phyloP scores from a whole-genome alignment of 1,140 invertebrate species.

The Helicorthomorpha holstii region DNA sequence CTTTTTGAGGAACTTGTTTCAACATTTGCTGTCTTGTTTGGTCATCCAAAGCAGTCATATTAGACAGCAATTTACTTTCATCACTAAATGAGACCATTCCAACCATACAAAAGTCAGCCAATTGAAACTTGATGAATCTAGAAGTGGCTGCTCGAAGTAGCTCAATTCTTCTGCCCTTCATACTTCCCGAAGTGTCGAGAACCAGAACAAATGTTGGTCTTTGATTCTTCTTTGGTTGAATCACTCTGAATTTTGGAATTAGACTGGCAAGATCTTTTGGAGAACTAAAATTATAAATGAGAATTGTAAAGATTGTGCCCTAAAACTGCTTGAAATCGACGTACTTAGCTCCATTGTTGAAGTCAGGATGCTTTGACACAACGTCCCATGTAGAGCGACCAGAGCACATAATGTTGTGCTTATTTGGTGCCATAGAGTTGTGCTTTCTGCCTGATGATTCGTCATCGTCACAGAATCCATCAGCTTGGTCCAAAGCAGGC shows the following conservation, averaged over 20 bases:
- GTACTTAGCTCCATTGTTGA: too few species aligned
- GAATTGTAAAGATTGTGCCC: neutral
- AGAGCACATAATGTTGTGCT: slow-evolving; percentile 21
- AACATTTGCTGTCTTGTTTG: neutral
- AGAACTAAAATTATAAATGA: neutral
- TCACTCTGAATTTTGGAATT: slow-evolving; percentile 6
- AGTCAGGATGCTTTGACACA: slow-evolving; percentile 16
- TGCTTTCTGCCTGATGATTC: slow-evolving; percentile 13
- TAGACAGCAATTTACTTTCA: neutral
- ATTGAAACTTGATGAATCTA: slow-evolving; percentile 4
- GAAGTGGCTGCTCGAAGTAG: slow-evolving; percentile 1
- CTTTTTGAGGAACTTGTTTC: neutral
- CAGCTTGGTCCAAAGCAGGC: slow-evolving; percentile 10
- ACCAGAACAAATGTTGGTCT: slow-evolving; percentile 7
- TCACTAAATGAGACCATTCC: slow-evolving; percentile 6
- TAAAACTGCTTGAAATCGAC: neutral
- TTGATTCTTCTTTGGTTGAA: slow-evolving; percentile 7
- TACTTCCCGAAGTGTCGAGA: slow-evolving; percentile 4
- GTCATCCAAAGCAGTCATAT: slow-evolving; percentile 2
- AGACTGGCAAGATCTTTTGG: neutral
- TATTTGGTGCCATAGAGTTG: slow-evolving; percentile 21
- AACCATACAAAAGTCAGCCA: neutral
- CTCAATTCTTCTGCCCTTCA: slow-evolving; percentile 4
- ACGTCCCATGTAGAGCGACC: slow-evolving; percentile 17
- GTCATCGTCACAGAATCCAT: slow-evolving; percentile 15